Evolutionary conservation across 2,113 vertebrate species (phyloP), one percentile per base, ranked within the genome.

Genomic region (Microcebus tavaratra): DNA sequence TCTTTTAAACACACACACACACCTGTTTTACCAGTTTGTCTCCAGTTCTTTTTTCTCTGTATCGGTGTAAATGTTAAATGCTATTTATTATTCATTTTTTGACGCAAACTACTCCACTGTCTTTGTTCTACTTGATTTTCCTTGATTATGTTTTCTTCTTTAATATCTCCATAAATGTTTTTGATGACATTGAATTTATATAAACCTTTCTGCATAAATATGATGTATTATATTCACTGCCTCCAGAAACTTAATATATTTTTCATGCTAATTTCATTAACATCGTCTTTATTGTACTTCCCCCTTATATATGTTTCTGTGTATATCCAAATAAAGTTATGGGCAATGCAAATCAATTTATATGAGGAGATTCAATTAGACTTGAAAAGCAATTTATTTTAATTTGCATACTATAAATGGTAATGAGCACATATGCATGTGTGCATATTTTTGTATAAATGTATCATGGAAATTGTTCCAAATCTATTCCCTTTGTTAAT

Each of bases 321-420:
- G 65, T 50, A 7, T 4, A 61, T 53, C 34, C 87, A 78, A 86
- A 45, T 86, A 76, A 87, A 61, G 6, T 86, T 94, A 3, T 80
- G 36, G 57, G 61, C 91, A 90, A 96, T 95, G 68, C 81, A 97
- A 97, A 79, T 75, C 42, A 95, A 94, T 50, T 91, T 84, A 42
- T 90, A 73, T 92, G 76, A 92, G 84, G 70, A 63, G 80, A 94
- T 94, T 96, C 59, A 96, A 86, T 96, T 92, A 97, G 36, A 42
- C 67, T 85, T 92, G 80, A 95, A 95, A 94, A 72, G n/a, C n/a
- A 65, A 94, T 82, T 91, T 61, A 95, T 48, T 95, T 78, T 90
- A 90, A 96, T 82, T 88, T 94, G 27, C 65, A 55, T 88, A 90
- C 23, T 5, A 61, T 72, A 65, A 65, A 87, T 55, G 83, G 0